Percentiles rank a stretch among this genome's conserved stretches.
Evolutionary conservation across 2,888 invertebrate genomes (phyloP).

Genomic region (Lathronympha strigana): DNA sequence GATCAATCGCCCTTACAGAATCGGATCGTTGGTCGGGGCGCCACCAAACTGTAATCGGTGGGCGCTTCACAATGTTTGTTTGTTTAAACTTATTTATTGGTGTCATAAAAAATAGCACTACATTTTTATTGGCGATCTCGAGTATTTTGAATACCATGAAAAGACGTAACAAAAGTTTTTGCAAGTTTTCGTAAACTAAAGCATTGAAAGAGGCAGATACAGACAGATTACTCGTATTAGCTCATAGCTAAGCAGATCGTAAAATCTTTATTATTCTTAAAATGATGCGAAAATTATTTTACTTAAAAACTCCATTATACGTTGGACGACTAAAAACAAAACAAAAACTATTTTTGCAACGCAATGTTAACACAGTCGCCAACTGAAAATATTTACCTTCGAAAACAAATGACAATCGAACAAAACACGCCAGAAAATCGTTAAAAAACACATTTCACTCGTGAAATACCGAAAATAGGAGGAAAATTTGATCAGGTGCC

Average conservation of each 20-base stretch:
- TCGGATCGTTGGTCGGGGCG: constrained; percentile 37
- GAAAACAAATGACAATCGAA: constrained; percentile 21
- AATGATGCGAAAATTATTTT: not conserved
- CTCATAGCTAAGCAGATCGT: too few relatives aligned
- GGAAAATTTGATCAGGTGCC: constrained; percentile 12
- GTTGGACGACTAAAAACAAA: not conserved
- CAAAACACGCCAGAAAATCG: constrained; percentile 12
- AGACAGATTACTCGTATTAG: too few relatives aligned
- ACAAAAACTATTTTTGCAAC: not conserved
- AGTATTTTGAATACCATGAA: not conserved
- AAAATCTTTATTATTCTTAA: not conserved
- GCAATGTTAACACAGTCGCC: constrained; percentile 1
- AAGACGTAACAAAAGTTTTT: not conserved
- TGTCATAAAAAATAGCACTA: constrained; percentile 19
- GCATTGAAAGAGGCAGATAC: not conserved
- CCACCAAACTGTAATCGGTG: constrained; percentile 39
- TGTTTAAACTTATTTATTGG: constrained; percentile 30
- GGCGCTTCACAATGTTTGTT: constrained; percentile 34
- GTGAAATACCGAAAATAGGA: constrained; percentile 14
- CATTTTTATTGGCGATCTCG: not conserved
- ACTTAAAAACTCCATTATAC: not conserved
- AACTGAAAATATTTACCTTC: constrained; percentile 10
- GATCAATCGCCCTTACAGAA: constrained; percentile 8
- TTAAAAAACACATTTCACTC: not conserved
- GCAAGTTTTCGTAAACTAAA: not conserved